These are phyloP conservation scores for Lagopus muta DNA, from an alignment of 2,113 vertebrate genomes.

Conservation along the genomic window DNA sequence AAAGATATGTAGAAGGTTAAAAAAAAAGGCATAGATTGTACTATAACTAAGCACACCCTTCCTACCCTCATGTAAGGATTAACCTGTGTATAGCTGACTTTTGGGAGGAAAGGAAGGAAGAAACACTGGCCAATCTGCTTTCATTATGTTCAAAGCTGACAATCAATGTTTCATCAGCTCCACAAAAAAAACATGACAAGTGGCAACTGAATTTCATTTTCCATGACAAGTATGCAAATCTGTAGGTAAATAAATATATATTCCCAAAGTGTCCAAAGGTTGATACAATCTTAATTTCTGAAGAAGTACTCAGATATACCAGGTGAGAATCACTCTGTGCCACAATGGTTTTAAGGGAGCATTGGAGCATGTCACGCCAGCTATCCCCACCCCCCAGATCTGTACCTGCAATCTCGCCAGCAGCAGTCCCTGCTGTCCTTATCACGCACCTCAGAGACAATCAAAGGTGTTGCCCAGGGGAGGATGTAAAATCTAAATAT, in stretches of 20 bases:
- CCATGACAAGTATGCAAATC: not conserved
- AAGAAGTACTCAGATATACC: not conserved
- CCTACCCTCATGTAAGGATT: not conserved
- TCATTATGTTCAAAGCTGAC: not conserved
- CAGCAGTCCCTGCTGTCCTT: not conserved
- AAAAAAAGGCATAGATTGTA: not conserved
- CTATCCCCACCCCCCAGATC: not conserved
- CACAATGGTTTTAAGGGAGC: accelerated
- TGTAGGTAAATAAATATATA: not conserved
- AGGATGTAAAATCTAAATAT: not conserved
- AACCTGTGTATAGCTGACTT: not conserved
- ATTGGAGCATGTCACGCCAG: not conserved
- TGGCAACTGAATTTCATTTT: not conserved
- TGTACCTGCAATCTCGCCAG: not conserved
- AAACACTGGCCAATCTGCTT: not conserved
- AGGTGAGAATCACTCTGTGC: not conserved
- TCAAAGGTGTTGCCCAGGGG: not conserved
- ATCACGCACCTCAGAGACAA: not conserved
- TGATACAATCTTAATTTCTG: not conserved
- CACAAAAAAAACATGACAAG: not conserved
- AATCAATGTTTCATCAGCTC: not conserved
- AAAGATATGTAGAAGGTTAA: not conserved
- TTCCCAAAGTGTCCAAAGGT: not conserved
- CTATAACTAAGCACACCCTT: not conserved
- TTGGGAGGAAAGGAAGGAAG: not conserved